Evolutionary conservation across 2,797 vertebrate species (phyloP).

Genomic region (Galaxias olidus): DNA sequence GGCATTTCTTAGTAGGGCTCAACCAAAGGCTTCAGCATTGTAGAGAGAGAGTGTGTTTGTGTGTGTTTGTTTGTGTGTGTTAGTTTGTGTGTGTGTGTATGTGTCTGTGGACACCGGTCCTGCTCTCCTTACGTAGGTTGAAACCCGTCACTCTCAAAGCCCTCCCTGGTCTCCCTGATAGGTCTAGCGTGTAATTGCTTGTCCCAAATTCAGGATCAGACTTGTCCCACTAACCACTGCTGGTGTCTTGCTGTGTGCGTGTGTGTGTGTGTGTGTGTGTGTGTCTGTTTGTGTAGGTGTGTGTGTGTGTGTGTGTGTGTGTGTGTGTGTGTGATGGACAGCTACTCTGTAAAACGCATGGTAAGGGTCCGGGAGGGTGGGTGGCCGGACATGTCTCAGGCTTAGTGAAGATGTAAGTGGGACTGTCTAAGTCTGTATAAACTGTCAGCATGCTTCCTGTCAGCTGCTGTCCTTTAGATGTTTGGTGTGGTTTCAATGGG

Average conservation of each 20-base stretch:
- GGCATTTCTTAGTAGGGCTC: conserved; percentile 49
- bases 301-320: too few relatives aligned
- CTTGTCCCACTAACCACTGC: conserved; percentile 16
- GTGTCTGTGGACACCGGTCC: conserved; percentile 9
- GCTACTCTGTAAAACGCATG: too few relatives aligned
- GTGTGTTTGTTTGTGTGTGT: conserved; percentile 3
- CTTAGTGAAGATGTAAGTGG: too few relatives aligned
- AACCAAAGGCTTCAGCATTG: conserved; percentile 19
- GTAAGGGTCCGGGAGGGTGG: too few relatives aligned
- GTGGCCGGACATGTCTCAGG: too few relatives aligned
- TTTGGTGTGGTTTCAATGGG: too few relatives aligned
- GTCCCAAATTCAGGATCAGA: conserved; percentile 31
- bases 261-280: conserved; percentile 7
- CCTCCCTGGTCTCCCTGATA: conserved; percentile 27
- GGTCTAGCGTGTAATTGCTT: conserved; percentile 31
- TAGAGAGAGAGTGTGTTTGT: conserved; percentile 9
- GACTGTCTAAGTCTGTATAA: too few relatives aligned
- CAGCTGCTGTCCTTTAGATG: too few relatives aligned
- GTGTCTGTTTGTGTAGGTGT: conserved; percentile 1
- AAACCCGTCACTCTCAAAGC: conserved; percentile 7
- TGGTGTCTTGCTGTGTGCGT: conserved; percentile 1
- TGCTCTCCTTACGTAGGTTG: not conserved
- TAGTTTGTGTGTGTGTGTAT: conserved; percentile 19
- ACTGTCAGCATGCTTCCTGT: too few relatives aligned
- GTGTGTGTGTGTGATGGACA: too few relatives aligned